Percentiles rank a stretch among this genome's conserved stretches.
These are phyloP conservation scores for Periphyllus acericola DNA, from an alignment of 2,888 invertebrate genomes.

Conservation along the genomic window DNA sequence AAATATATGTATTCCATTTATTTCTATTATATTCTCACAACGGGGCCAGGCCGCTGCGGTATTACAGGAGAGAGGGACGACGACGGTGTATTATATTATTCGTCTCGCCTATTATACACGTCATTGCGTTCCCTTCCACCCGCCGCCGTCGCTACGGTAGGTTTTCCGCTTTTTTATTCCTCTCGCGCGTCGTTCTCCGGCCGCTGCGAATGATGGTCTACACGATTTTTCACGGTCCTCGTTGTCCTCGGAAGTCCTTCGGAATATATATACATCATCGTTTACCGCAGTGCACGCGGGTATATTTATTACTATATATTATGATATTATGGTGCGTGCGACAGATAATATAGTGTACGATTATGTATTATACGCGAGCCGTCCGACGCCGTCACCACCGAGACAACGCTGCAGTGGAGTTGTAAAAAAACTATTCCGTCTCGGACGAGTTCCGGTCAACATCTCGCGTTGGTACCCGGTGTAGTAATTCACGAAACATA, in stretches of 20 bases:
- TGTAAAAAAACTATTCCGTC: no score
- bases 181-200: slow-evolving; percentile 11
- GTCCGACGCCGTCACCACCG: background rate
- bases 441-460: no score
- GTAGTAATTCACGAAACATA: background rate
- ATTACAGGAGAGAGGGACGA: no score
- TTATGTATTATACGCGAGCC: background rate
- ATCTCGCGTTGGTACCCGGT: no score
- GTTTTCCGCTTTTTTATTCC: slow-evolving; percentile 25
- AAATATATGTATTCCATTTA: slow-evolving; percentile 45
- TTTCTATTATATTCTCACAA: slow-evolving; percentile 50
- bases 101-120: slow-evolving; percentile 53
- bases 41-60: background rate
- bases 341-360: background rate
- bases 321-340: background rate
- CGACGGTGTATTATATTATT: slow-evolving; percentile 20
- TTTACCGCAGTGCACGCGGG: background rate
- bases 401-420: background rate
- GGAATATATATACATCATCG: slow-evolving; percentile 12
- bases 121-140: background rate
- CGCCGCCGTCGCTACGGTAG: slow-evolving; percentile 4
- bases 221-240: slow-evolving; percentile 37
- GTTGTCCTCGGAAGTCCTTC: slow-evolving; percentile 16
- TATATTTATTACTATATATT: background rate
- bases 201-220: background rate